phyloP scores from a whole-genome alignment of 1,140 invertebrate genomes.

The Ruditapes philippinarum region DNA sequence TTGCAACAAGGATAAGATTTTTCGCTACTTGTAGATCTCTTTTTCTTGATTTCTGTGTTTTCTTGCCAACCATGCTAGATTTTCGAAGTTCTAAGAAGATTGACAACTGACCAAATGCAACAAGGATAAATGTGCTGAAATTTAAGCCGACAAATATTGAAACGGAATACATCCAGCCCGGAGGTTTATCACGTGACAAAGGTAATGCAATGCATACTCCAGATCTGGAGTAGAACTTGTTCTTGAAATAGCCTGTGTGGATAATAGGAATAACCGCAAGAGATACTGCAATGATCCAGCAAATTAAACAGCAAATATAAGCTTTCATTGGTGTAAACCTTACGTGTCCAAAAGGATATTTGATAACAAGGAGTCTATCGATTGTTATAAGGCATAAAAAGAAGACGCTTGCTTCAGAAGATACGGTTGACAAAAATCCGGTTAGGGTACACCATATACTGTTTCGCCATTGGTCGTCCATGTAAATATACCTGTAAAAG shows the following conservation, averaged over 20 bases:
- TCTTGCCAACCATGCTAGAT: neutral
- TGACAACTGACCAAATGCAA: conserved; percentile 58
- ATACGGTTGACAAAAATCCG: conserved; percentile 77
- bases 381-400: conserved; percentile 52
- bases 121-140: conserved; percentile 58
- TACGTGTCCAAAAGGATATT: conserved; percentile 70
- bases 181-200: conserved; percentile 8
- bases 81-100: conserved; percentile 31
- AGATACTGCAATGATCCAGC: conserved; percentile 62
- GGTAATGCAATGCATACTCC: conserved; percentile 60
- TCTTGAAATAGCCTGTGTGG: conserved; percentile 33
- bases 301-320: neutral
- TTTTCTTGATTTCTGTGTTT: neutral
- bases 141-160: conserved; percentile 62
- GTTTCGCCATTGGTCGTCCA: conserved; percentile 73
- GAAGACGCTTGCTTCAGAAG: conserved; percentile 72
- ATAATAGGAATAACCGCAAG: conserved; percentile 66
- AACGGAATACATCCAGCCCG: conserved; percentile 61
- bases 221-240: conserved; percentile 62
- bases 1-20: conserved; percentile 57
- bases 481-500: neutral
- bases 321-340: conserved; percentile 30
- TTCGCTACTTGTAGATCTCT: conserved; percentile 59
- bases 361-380: too few species aligned
- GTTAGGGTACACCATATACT: conserved; percentile 74